Evolutionary conservation across 1,140 invertebrate genomes (phyloP).

Genomic region (Ganaspis sp.): DNA sequence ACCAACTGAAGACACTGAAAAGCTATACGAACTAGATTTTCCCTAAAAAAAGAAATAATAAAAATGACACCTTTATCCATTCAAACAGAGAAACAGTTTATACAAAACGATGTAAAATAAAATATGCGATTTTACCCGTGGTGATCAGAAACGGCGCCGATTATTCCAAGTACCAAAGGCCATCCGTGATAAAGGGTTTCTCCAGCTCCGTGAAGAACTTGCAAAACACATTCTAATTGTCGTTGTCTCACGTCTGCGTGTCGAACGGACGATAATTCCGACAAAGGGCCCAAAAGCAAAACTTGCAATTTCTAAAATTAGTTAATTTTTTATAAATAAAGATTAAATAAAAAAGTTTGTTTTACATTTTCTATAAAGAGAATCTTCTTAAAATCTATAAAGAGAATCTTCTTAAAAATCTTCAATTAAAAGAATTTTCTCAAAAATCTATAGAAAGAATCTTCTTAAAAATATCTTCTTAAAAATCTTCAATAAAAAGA

Average conservation of each 20-base stretch:
- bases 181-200: constrained; percentile 94
- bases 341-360: too few species aligned
- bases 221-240: constrained; percentile 95
- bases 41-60: constrained; percentile 78
- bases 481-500: too few species aligned
- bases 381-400: too few species aligned
- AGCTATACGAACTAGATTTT: constrained; percentile 93
- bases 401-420: too few species aligned
- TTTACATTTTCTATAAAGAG: too few species aligned
- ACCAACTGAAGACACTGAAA: constrained; percentile 98
- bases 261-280: constrained; percentile 91
- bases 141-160: constrained; percentile 94
- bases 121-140: constrained; percentile 84
- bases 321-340: too few species aligned
- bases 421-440: too few species aligned
- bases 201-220: constrained; percentile 94
- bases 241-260: constrained; percentile 95
- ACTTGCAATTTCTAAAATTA: constrained; percentile 86
- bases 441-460: constrained; percentile 31
- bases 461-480: too few species aligned
- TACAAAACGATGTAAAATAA: neutral
- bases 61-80: too few species aligned
- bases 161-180: constrained; percentile 95
- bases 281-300: constrained; percentile 90
- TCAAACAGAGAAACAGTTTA: constrained; percentile 32